Evolutionary conservation across 2,888 invertebrate species (phyloP).

Genomic region (Lycocerus yunnanus): DNA sequence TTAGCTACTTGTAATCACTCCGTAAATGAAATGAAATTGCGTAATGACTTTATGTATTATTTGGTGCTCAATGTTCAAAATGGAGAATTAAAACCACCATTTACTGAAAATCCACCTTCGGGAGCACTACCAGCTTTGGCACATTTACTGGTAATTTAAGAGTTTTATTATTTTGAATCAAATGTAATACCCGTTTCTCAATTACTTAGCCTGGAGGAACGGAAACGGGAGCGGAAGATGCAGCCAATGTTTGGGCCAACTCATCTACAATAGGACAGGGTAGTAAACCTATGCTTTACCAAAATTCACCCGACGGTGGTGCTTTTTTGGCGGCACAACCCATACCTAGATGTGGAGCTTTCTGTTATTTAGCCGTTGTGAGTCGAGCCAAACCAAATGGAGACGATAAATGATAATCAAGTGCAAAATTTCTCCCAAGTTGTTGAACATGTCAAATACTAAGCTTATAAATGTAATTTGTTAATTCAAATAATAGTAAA

Average conservation of each 20-base stretch:
- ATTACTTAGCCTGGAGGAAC: conserved; percentile 48
- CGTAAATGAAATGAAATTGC: conserved; percentile 58
- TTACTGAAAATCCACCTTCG: conserved; percentile 57
- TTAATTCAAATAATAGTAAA: neutral
- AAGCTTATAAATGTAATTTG: neutral
- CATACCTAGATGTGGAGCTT: conserved; percentile 62
- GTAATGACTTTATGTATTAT: conserved; percentile 62
- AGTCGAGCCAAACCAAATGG: conserved; percentile 37
- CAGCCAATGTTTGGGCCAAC: conserved; percentile 36
- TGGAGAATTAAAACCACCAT: conserved; percentile 57
- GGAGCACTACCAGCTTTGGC: conserved; percentile 55
- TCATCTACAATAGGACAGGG: neutral
- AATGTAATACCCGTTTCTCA: neutral
- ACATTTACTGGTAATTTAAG: conserved; percentile 51
- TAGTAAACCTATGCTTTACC: conserved; percentile 55
- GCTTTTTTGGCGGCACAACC: conserved; percentile 62
- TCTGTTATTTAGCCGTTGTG: conserved; percentile 63
- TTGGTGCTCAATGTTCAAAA: conserved; percentile 57
- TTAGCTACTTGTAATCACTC: conserved; percentile 55
- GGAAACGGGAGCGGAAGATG: conserved; percentile 33
- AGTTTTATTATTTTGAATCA: neutral
- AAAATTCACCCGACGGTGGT: conserved; percentile 62
- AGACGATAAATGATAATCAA: neutral
- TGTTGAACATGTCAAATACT: neutral
- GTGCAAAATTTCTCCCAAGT: neutral